Conservation (phyloP, 2,113 vertebrate species). For the Phylloscopus whistleri region DNA sequence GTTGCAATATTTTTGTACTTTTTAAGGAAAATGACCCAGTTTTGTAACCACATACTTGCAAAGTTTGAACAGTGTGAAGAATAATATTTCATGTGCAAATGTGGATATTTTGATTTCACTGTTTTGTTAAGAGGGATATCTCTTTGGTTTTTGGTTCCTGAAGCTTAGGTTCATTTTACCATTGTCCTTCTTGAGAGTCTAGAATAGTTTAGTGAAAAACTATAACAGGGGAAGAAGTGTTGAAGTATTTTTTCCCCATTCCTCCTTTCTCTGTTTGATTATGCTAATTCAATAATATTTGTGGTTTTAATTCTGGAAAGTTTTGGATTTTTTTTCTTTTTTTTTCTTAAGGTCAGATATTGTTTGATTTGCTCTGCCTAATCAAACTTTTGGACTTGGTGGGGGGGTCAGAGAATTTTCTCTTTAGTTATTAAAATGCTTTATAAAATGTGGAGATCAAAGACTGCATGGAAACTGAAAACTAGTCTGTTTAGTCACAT, state of each 20-base stretch:
- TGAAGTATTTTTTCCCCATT: accelerated
- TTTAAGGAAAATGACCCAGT: constrained; percentile 27
- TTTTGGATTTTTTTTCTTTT: no score
- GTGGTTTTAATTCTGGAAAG: background rate
- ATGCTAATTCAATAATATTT: background rate
- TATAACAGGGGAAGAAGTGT: accelerated
- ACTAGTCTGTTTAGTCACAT: background rate
- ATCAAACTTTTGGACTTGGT: background rate
- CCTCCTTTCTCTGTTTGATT: background rate
- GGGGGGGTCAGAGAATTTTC: accelerated
- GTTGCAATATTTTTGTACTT: background rate
- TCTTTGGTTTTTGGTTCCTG: background rate
- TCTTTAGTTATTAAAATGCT: background rate
- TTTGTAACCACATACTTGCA: background rate
- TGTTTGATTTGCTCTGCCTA: background rate
- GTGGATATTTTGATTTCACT: background rate
- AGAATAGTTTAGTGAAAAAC: background rate
- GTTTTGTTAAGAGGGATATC: background rate
- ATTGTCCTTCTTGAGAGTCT: background rate
- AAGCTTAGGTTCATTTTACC: background rate
- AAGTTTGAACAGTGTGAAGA: background rate
- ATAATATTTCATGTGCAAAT: background rate
- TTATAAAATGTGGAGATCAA: background rate
- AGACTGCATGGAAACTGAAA: background rate
- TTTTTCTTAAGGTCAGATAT: background rate